Evolutionary conservation across 2,888 invertebrate genomes (phyloP), one percentile per base, ranked within the genome.

Genomic region (Ganaspis brasiliensis): DNA sequence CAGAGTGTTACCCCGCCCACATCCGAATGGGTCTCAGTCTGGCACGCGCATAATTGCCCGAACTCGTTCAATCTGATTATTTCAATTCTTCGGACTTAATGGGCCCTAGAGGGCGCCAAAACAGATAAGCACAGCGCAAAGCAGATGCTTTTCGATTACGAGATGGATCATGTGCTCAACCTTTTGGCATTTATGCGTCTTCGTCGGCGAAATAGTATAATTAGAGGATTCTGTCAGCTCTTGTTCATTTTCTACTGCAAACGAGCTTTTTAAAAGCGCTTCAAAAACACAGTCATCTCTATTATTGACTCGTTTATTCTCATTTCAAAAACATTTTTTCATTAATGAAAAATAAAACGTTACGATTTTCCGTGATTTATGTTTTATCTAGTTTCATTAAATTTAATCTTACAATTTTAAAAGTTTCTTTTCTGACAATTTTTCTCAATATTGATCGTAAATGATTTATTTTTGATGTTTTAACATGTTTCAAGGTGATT

Each of bases 1-100:
- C 61, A n/a, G 73, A 52, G 12, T 37, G 37, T n/a, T 24, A 21
- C 61, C 61, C 80, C 80, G 76, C 78, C 80, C 74, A 77, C 78
- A 55, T 76, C 78, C 76, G 57, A 71, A 73, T 49, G 57, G 72
- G 26, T 49, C 73, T 52, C 26, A 59, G 59, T 72, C 52, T 55
- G 78, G 82, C 81, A 80, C 79, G 76, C 79, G 81, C 77, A 82
- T 82, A 83, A 82, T 81, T 82, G 56, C 76, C 59, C 73, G 56
- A 79, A 79, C 77, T 79, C 79, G 59, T 63, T 71, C 81, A 61
- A 83, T 83, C 83, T 82, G 77, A 83, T 80, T 80, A 79, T 78
- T 75, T 81, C 77, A 76, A 80, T 79, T 76, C 75, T 70, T 24
- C 71, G 61, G 59, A 57, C 76, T 74, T 77, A 83, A 81, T 81